These are phyloP conservation scores for Diceros bicornis DNA, from an alignment of 2,797 vertebrate genomes.

Conservation along the genomic window DNA sequence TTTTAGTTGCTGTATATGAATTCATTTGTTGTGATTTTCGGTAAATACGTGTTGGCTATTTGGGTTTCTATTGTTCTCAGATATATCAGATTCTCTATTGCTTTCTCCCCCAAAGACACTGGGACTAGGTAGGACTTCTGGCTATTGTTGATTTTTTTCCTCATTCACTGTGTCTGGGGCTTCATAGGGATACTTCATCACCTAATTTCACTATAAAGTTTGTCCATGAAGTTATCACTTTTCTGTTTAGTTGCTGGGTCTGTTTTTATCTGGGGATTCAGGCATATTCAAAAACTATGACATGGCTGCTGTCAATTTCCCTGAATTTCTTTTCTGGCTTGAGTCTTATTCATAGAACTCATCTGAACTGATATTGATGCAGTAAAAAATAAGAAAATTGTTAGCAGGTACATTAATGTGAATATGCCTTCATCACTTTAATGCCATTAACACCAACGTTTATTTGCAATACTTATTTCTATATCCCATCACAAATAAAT, in stretches of 20 bases:
- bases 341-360: background rate
- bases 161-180: background rate
- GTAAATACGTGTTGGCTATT: background rate
- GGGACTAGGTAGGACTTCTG: background rate
- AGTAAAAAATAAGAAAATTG: background rate
- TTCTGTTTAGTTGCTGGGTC: background rate
- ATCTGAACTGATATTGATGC: background rate
- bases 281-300: background rate
- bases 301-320: background rate
- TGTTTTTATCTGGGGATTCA: background rate
- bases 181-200: background rate
- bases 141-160: background rate
- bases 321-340: background rate
- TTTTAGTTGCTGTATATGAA: background rate
- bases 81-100: background rate
- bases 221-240: background rate
- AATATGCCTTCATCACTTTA: background rate
- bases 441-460: background rate
- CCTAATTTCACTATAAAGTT: background rate
- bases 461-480: constrained; percentile 49
- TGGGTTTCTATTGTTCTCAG: background rate
- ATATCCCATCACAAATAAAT: background rate
- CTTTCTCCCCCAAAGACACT: background rate
- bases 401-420: background rate
- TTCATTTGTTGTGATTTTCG: background rate